Conservation (phyloP, 2,888 invertebrate species). For the Callyntrura guangdongensis region DNA sequence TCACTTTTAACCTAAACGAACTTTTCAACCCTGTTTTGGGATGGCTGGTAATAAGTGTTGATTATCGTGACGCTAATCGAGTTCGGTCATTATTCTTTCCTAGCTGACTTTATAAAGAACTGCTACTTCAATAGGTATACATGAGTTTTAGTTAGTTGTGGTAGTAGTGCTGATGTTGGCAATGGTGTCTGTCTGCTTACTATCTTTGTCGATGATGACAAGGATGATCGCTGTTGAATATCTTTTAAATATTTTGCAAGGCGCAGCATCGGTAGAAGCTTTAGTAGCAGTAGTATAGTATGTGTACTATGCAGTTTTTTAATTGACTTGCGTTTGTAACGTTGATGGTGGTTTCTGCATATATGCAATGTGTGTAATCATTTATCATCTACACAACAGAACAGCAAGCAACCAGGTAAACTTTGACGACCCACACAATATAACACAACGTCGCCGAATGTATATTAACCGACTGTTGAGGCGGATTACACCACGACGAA, state of each 20-base stretch:
- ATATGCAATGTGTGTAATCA: not conserved
- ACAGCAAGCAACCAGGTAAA: slow-evolving; percentile 36
- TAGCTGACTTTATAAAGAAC: not conserved
- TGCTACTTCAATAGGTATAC: not conserved
- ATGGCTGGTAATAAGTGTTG: not conserved
- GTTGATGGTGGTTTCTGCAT: not conserved
- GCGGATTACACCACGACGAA: not conserved
- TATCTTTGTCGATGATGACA: not conserved
- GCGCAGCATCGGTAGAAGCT: not conserved
- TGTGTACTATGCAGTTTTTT: not conserved
- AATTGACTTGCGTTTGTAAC: not conserved
- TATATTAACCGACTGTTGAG: not conserved
- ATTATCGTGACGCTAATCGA: slow-evolving; percentile 47
- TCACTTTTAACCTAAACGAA: no score
- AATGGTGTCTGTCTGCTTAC: not conserved
- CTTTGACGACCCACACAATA: not conserved
- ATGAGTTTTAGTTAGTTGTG: not conserved
- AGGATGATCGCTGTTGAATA: not conserved
- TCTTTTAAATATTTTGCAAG: not conserved
- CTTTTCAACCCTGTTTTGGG: no score
- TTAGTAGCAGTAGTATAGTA: not conserved
- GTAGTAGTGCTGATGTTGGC: not conserved
- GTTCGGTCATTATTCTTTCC: not conserved
- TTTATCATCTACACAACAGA: no score
- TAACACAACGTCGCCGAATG: not conserved